Evolutionary conservation across 2,797 vertebrate genomes (phyloP).

Genomic region (Chelon labrosus): DNA sequence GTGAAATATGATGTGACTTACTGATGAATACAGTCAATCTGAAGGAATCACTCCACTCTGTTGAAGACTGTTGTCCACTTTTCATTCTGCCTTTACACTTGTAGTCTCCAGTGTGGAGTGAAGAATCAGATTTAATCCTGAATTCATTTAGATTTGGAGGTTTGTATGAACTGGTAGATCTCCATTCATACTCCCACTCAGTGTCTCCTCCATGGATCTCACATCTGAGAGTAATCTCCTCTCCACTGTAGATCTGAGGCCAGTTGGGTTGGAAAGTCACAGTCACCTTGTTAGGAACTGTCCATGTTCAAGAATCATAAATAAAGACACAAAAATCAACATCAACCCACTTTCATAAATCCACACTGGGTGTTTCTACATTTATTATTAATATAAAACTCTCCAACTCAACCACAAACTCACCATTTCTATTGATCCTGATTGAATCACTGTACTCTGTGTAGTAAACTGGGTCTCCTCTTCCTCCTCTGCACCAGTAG

Average conservation of each 20-base stretch:
- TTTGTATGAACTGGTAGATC: not conserved
- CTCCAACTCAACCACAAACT: too few relatives aligned
- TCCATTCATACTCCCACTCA: conserved; percentile 58
- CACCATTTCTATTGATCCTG: not conserved
- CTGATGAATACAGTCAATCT: not conserved
- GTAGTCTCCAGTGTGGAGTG: not conserved
- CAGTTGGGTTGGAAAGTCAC: too few relatives aligned
- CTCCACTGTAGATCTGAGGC: too few relatives aligned
- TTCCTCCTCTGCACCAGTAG: conserved; percentile 19
- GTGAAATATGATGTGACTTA: too few relatives aligned
- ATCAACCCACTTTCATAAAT: not conserved
- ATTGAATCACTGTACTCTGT: not conserved
- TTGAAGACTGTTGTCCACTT: not conserved
- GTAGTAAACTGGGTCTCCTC: not conserved
- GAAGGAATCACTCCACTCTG: conserved; percentile 9
- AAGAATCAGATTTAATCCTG: accelerated
- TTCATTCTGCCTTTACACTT: conserved; percentile 38
- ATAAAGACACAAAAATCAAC: too few relatives aligned
- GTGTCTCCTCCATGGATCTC: conserved; percentile 2
- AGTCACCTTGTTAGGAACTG: too few relatives aligned
- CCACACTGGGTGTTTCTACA: not conserved
- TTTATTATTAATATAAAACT: not conserved
- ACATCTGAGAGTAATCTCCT: too few relatives aligned
- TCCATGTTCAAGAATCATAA: too few relatives aligned
- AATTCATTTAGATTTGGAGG: conserved; percentile 5